These are phyloP conservation scores for Megaceryle maxima DNA, from an alignment of 2,113 vertebrate species.

Conservation along the genomic window DNA sequence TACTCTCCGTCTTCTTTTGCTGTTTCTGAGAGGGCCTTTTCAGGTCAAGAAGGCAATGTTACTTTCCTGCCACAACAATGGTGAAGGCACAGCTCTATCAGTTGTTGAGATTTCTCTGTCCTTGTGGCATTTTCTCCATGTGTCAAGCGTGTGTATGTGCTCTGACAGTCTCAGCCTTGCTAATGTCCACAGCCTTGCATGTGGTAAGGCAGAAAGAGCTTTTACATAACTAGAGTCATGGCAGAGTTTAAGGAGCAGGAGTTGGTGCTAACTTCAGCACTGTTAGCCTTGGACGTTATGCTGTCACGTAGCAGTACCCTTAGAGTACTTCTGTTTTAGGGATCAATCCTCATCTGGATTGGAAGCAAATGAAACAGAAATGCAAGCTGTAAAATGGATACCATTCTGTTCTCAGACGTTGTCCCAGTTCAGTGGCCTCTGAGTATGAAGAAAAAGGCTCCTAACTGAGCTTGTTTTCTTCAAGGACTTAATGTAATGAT, in stretches of 20 bases:
- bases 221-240: not conserved
- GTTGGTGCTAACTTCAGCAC: rapidly evolving
- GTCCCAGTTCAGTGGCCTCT: not conserved
- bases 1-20: not conserved
- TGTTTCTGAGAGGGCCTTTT: not conserved
- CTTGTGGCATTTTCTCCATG: not conserved
- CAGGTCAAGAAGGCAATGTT: not conserved
- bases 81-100: not conserved
- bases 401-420: not conserved
- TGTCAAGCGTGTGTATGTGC: not conserved
- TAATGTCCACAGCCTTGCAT: not conserved
- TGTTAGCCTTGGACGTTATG: not conserved
- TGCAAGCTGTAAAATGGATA: not conserved
- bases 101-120: not conserved
- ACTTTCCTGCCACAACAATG: not conserved
- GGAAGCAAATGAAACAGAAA: not conserved
- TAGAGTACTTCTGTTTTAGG: not conserved
- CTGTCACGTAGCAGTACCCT: not conserved
- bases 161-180: not conserved
- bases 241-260: not conserved
- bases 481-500: not conserved
- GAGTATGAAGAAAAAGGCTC: not conserved
- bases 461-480: not conserved
- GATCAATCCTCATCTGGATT: not conserved
- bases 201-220: not conserved